These are phyloP conservation scores for Uria lomvia DNA, from an alignment of 2,113 vertebrate species.

Conservation along the genomic window DNA sequence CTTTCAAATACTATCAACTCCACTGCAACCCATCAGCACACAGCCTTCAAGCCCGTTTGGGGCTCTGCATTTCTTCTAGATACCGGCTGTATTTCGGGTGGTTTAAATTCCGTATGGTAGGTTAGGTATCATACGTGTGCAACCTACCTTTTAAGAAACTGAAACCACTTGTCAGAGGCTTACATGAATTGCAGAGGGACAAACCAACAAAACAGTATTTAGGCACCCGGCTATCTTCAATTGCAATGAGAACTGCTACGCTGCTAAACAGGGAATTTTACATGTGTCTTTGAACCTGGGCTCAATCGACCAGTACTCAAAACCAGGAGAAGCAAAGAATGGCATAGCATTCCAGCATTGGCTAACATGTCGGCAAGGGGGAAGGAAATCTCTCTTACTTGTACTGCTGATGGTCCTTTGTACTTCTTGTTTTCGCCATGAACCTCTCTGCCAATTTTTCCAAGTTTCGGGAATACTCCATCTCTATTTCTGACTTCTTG, in stretches of 20 bases:
- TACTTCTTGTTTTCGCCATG: constrained; percentile 99
- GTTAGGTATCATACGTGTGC: background rate
- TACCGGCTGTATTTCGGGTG: background rate
- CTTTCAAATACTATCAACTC: background rate
- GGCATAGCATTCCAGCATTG: background rate
- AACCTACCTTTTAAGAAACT: background rate
- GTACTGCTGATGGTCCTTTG: constrained; percentile 98
- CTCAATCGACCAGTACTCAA: background rate
- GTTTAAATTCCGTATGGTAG: background rate
- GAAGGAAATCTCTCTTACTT: constrained; percentile 79
- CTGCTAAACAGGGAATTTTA: background rate
- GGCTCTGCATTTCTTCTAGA: background rate
- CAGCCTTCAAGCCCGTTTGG: background rate
- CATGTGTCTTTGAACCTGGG: background rate
- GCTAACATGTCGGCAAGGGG: rapidly evolving
- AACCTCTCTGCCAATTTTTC: constrained; percentile 97
- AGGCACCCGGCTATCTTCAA: background rate
- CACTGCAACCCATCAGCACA: background rate
- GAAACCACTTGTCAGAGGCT: background rate
- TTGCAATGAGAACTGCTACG: background rate
- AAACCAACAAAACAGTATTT: background rate
- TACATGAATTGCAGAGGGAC: background rate
- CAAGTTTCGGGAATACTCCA: constrained; percentile 95
- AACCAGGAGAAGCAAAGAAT: background rate
- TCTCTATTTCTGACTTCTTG: constrained; percentile 97